Base-by-base conservation (phyloP, 2,113 vertebrate species). In the Prietella phreatophila region DNA sequence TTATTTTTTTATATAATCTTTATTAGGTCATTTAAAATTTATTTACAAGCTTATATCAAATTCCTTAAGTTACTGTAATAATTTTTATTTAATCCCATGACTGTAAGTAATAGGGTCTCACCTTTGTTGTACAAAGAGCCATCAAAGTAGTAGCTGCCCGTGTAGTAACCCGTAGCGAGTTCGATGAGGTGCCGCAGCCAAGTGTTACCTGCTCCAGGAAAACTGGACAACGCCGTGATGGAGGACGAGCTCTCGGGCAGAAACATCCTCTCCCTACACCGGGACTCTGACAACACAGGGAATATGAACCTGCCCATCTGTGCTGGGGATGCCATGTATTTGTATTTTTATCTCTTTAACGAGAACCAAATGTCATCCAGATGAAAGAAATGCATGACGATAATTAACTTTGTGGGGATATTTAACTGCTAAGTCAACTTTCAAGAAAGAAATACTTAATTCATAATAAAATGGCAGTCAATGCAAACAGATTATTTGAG, bases 111-210 rank as follows among this genome's bases (percentile, higher is more conserved):
- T 47, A 5, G 6, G 0, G 30, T 25, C 91, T 30, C 92, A 99
- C 98, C 98, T 96, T 97, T 97, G 93, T 97, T 99, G 92, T 98
- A 99, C 20, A 99, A 95, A 0, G 97, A 96, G 89, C 98, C 97
- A 0, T 99, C 98, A 1, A 99, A 99, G 90, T 99, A 99, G 85
- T 98, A 99, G 94, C 98, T 99, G 60, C 98, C 98, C 0, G 98
- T 99, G 92, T 99, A 99, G 96, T 95, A 97, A 76, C 98, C 98
- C 0, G 97, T 99, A 88, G 97, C 96, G 0, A 98, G 97, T 91
- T 99, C 98, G 0, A 99, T 97, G 91, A 99, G 93, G 89, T 99
- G 98, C 0, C 98, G 96, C 0, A 97, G 96, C 98, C 98, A 99
- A 0, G 98, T 99, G 91, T 99, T 99, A 8, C 98, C 98, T 0